Evolutionary conservation across 2,797 vertebrate genomes (phyloP).

Genomic region (Cephalopachus bancanus): DNA sequence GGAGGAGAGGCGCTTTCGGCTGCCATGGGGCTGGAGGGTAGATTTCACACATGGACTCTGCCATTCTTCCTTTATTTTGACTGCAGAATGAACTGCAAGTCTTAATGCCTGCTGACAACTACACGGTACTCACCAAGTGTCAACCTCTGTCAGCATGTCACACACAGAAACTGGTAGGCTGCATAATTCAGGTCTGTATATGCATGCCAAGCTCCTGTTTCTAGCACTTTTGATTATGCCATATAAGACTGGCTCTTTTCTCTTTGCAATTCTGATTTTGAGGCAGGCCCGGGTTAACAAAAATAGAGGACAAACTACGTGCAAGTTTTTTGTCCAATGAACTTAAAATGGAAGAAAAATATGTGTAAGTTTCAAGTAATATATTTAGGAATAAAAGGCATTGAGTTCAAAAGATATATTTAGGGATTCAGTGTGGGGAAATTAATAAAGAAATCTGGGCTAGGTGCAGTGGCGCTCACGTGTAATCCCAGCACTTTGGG

Average conservation of each 20-base stretch:
- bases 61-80: constrained; percentile 71
- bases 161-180: constrained; percentile 40
- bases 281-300: constrained; percentile 38
- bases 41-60: constrained; percentile 40
- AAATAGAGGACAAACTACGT: background rate
- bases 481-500: too few relatives aligned
- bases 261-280: constrained; percentile 23
- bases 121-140: constrained; percentile 58
- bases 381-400: constrained; percentile 37
- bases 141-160: constrained; percentile 76
- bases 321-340: background rate
- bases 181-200: constrained; percentile 29
- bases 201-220: background rate
- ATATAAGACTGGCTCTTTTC: background rate
- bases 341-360: background rate
- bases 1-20: background rate
- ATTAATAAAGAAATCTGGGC: constrained; percentile 20
- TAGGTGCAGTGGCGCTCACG: too few relatives aligned
- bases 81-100: constrained; percentile 66
- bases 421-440: background rate
- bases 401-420: background rate
- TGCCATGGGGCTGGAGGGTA: background rate
- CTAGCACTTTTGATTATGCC: constrained; percentile 57
- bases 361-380: background rate
- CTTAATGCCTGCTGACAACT: constrained; percentile 70